Conservation (phyloP, 2,888 invertebrate genomes). For the Hirtodrosophila duncani region DNA sequence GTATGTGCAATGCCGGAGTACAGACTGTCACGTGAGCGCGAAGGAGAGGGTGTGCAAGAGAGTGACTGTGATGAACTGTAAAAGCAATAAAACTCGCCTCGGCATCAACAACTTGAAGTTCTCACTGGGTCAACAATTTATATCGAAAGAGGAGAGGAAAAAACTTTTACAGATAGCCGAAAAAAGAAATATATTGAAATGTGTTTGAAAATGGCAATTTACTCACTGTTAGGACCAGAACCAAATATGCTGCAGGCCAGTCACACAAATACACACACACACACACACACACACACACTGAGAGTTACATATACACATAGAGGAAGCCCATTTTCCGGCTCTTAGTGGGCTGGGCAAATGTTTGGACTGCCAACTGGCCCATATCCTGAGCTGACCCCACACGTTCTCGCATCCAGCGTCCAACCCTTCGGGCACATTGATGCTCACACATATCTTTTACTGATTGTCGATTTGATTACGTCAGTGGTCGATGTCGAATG, state of each 20-base stretch:
- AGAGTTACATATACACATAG: no score
- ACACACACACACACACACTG: no score
- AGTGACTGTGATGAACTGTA: constrained; percentile 20
- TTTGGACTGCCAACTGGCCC: constrained; percentile 3
- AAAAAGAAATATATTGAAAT: constrained; percentile 55
- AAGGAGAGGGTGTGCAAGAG: constrained; percentile 8
- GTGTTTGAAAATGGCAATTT: constrained; percentile 69
- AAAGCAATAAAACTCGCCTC: constrained; percentile 52
- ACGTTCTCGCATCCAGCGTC: no score
- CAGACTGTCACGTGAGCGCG: background rate
- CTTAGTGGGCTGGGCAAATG: background rate
- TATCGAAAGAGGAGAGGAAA: background rate
- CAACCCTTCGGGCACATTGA: constrained; percentile 57
- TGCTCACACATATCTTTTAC: constrained; percentile 57
- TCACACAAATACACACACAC: no score
- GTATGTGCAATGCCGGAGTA: constrained; percentile 46
- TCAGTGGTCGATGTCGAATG: constrained; percentile 45
- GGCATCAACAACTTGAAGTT: background rate
- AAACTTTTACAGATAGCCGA: constrained; percentile 28
- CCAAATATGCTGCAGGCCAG: constrained; percentile 60
- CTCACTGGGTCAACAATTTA: background rate
- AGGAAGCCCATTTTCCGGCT: no score
- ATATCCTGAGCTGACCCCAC: no score
- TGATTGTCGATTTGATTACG: constrained; percentile 70
- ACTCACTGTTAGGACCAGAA: constrained; percentile 59